Conservation (phyloP, 2,113 vertebrate genomes). For the Excalfactoria chinensis region DNA sequence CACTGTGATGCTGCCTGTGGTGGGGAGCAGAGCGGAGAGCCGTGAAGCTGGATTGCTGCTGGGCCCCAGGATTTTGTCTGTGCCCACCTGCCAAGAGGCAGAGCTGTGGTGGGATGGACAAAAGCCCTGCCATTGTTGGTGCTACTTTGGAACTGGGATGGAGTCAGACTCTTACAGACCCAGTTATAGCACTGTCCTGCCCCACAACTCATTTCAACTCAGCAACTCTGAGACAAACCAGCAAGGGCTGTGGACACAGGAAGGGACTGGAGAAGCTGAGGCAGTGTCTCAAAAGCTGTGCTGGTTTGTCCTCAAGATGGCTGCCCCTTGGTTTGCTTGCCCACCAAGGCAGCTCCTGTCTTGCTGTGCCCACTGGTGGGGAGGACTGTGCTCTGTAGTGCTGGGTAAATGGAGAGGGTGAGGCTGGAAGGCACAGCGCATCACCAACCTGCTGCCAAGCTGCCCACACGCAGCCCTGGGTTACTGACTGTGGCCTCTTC, state of each 20-base stretch:
- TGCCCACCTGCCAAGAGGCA: background rate
- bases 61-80: background rate
- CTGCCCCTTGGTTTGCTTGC: background rate
- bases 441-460: background rate
- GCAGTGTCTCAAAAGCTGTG: background rate
- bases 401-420: background rate
- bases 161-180: background rate
- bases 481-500: background rate
- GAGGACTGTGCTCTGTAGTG: background rate
- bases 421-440: background rate
- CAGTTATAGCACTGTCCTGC: background rate
- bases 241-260: background rate
- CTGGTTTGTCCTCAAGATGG: background rate
- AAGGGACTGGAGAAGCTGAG: background rate
- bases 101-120: background rate
- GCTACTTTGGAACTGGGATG: background rate
- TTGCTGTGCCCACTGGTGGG: background rate
- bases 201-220: background rate
- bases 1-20: fast-evolving
- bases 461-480: background rate
- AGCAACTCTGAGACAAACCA: background rate
- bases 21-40: background rate
- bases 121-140: background rate
- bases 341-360: background rate
- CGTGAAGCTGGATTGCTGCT: background rate